Base-by-base conservation (phyloP, 2,797 vertebrate genomes). In the Hozukius guyotensis region DNA sequence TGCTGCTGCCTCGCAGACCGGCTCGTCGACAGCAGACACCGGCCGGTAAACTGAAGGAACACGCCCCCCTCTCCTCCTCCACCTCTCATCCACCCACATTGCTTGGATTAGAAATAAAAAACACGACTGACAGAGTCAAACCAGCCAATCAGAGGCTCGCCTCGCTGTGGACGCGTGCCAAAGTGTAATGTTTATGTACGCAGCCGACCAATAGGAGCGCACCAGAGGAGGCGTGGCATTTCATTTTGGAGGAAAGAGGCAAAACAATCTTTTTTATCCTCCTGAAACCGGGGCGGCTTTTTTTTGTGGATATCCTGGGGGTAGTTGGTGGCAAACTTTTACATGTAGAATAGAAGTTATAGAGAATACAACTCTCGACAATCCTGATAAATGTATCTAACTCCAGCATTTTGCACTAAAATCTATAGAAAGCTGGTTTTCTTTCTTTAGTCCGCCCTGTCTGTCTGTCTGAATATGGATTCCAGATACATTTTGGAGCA, bases 251-350 rank as follows among this genome's bases (percentile, higher is more conserved):
- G 92, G 84, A 94, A 94, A 93, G 92, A 95, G 94, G 95, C 95
- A 96, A 96, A 96, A 96, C 95, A 96, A 95, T 95, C 85, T 90
- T 91, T 91, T 38, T 94, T 93, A 90, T 94, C 90, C 91, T 88
- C 70, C 89, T 89, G 91, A 42, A 42, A 94, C 95, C 95, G 6
- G 93, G 94, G 92, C 93, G 92, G 94, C 94, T 93, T 93, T 93
- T 94, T 42, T 42, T 10, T 42, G 38, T 92, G 89, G 92, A 88
- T 83, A 82, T 90, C 85, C 88, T 80, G 87, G 34, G 38, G 61
- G 83, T 72, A 77, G 88, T 42, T 75, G 82, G 85, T 67, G 88
- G 85, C 56, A 83, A 93, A 90, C 84, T 92, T 42, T 88, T 83
- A 87, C 78, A 92, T 90, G 87, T 93, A 94, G 94, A 86, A 69